Evolutionary conservation across 92 coral and sea anemone genomes (phyloP), one percentile per base, ranked within the genome.

Genomic region (Phenganax marumi): DNA sequence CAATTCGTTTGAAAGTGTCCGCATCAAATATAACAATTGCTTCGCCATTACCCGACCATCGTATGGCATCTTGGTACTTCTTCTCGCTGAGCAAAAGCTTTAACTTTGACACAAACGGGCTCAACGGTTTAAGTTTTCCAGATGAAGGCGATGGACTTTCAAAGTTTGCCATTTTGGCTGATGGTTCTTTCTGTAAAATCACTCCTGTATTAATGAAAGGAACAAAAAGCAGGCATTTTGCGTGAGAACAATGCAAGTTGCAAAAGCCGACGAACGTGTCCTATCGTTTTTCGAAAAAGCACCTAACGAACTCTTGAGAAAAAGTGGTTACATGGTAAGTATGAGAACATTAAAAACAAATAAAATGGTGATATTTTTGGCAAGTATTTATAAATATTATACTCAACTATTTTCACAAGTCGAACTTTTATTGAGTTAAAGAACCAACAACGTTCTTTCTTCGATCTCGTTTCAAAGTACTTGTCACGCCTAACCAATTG

Each of bases 21-120:
- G 97, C 99, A 87, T 96, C 97, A 70, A 93, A 81, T 79, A 96
- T 96, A 85, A 96, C 97, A 89, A 96, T 86, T 39, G 99, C 97
- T 56, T 84, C 86, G 48, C 99, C 99, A 83, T 88, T 91, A 46
- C 90, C 97, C 8, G 97, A 96, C 99, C 99, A 96, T 78, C 90
- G 90, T 66, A 96, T 96, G 46, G 99, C 99, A 50, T 91, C 92
- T 68, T 90, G 92, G 87, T 91, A 96, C 91, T 93, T 96, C 49
- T 88, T 94, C 78, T 96, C 99, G 82, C 89, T 92, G 86, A 96
- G 76, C 83, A 96, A 93, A 21, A 91, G 90, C 79, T 96, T 92
- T 69, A 96, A 86, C 86, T 92, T 96, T 75, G 99, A 96, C 55
- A 96, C 91, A 80, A 96, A 96, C 61, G 99, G 99, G 68, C 93